Base-by-base conservation (phyloP, 2,888 invertebrate genomes). In the Dynastes hyllus region DNA sequence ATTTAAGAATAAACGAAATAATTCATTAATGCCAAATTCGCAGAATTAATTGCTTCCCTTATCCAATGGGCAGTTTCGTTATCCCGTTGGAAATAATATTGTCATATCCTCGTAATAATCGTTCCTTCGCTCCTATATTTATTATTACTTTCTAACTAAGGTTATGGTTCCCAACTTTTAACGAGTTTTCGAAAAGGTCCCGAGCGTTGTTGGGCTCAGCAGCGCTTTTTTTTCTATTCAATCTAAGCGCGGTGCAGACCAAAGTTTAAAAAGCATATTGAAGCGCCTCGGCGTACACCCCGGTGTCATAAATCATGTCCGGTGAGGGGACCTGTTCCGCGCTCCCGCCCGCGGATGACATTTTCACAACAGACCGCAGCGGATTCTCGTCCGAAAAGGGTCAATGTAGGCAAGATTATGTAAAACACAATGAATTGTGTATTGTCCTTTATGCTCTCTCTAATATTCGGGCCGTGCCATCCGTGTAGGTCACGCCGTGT, bases 351-450 rank as follows among this genome's bases (percentile, higher is more conserved):
- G 32, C 58, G 37, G 55, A 58, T 73, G 73, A 73, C 73, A 73
- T 73, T 73, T 73, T 40, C 73, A 73, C 73, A 73, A 73, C 58
- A 73, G 73, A 40, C 69, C 40, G 22, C 58, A 37, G 73, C 40
- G 40, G 29, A 9, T 45, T 45, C 16, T 37, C 29, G 58, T 58
- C 13, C 73, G 58, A 58, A 73, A 45, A 73, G 73, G 73, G 73
- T 73, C 61, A 73, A 40, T 58, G 22, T 61, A 58, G 51, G 40
- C 73, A 73, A 73, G 73, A 73, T 73, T 73, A 73, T 73, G 73
- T 73, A 58, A 69, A 73, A 73, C 73, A 73, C 73, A 73, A 73
- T 73, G 53, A 53, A 53, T 51, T 29, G 51, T 32, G 73, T 69
- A 51, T 69, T 69, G 69, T 69, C 51, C 51, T 69, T 51, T 69